phyloP scores from a whole-genome alignment of 2,113 vertebrate species.

The Tachuris rubrigastra region DNA sequence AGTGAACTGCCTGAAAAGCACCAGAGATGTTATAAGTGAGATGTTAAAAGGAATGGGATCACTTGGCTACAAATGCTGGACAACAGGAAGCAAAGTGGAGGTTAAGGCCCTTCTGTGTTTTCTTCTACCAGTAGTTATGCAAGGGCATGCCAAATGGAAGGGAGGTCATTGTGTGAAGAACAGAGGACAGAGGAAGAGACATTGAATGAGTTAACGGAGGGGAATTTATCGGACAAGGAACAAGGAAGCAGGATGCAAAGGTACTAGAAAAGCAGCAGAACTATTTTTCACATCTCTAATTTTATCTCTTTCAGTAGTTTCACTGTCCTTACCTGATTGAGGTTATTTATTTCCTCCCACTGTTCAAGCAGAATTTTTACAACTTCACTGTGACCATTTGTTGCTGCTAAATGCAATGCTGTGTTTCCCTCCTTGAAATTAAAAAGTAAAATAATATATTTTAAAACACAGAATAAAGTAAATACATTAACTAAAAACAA shows the following conservation, averaged over 20 bases:
- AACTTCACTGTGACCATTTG: slow-evolving; percentile 76
- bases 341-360: slow-evolving; percentile 79
- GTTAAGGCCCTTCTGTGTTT: background rate
- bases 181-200: background rate
- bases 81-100: background rate
- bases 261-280: background rate
- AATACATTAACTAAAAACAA: background rate
- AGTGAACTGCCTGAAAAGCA: background rate
- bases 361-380: slow-evolving; percentile 78
- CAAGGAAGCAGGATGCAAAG: background rate
- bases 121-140: background rate
- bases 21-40: background rate
- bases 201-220: background rate
- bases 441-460: background rate
- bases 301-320: background rate
- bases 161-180: background rate
- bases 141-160: fast-evolving
- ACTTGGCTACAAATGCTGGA: background rate
- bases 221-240: background rate
- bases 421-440: slow-evolving; percentile 84
- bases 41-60: background rate
- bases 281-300: background rate
- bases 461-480: background rate
- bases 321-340: slow-evolving; percentile 77
- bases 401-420: slow-evolving; percentile 86